These are phyloP conservation scores for Melitaea cinxia DNA, from an alignment of 1,140 invertebrate genomes.

Conservation along the genomic window DNA sequence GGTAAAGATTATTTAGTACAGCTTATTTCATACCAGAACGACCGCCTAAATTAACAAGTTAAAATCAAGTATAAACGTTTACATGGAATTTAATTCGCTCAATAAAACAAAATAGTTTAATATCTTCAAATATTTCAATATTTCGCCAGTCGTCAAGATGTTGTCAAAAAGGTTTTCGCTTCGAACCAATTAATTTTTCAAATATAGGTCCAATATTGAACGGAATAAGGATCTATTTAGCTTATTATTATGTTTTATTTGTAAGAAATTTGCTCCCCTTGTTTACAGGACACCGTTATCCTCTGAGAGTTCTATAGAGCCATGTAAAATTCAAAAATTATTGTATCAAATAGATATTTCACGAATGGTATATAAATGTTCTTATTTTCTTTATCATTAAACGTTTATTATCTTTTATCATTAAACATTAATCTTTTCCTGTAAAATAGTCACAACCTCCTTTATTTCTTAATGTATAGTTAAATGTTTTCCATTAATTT, in stretches of 20 bases:
- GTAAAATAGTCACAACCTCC: background rate
- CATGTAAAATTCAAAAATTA: slow-evolving; percentile 44
- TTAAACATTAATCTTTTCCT: background rate
- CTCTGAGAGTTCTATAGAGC: slow-evolving; percentile 49
- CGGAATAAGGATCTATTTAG: slow-evolving; percentile 43
- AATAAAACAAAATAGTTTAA: slow-evolving; percentile 2
- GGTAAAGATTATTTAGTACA: no score
- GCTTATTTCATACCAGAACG: no score
- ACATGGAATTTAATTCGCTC: slow-evolving; percentile 12
- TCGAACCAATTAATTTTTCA: slow-evolving; percentile 34
- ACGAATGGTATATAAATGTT: background rate
- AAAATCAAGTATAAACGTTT: background rate
- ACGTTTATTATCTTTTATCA: no score
- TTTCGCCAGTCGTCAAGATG: slow-evolving; percentile 62
- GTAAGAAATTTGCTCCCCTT: slow-evolving; percentile 57
- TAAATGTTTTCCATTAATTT: background rate
- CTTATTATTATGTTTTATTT: slow-evolving; percentile 38
- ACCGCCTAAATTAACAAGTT: slow-evolving; percentile 5
- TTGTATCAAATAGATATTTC: slow-evolving; percentile 32
- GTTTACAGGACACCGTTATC: slow-evolving; percentile 64
- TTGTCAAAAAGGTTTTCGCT: slow-evolving; percentile 56
- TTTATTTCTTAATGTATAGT: background rate
- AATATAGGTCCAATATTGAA: slow-evolving; percentile 39
- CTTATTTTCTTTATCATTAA: background rate
- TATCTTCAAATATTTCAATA: slow-evolving; percentile 38